These are phyloP conservation scores for Acrocephalus scirpaceus DNA, from an alignment of 2,797 vertebrate genomes.

Conservation along the genomic window DNA sequence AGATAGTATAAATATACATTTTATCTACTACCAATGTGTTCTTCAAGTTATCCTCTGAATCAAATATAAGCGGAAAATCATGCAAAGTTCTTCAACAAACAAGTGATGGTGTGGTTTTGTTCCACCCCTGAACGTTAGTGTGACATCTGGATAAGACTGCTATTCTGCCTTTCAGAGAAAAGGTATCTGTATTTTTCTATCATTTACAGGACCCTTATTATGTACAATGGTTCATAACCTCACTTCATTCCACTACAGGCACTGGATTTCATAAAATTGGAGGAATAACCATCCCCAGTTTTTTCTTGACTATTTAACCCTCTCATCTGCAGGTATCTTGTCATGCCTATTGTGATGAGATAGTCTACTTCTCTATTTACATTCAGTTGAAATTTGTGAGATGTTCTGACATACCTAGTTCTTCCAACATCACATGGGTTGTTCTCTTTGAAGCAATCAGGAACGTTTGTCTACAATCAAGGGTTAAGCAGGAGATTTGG, in stretches of 20 bases:
- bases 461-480: conserved; percentile 7
- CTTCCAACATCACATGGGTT: background rate
- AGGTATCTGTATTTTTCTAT: background rate
- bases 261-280: background rate
- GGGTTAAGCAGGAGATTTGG: conserved; percentile 14
- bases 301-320: background rate
- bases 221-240: background rate
- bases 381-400: background rate
- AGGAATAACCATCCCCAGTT: background rate
- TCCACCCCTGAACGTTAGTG: background rate
- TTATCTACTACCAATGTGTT: background rate
- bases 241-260: background rate
- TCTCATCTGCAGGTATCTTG: background rate
- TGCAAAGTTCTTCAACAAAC: background rate
- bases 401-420: background rate
- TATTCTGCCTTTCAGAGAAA: background rate
- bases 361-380: background rate
- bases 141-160: background rate
- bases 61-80: background rate
- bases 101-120: background rate
- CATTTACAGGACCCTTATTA: background rate
- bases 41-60: background rate
- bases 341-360: background rate
- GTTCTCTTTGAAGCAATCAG: conserved; percentile 37
- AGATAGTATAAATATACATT: background rate